Evolutionary conservation across 2,113 vertebrate species (phyloP), one percentile per base, ranked within the genome.

Genomic region (Pardalotus punctatus): DNA sequence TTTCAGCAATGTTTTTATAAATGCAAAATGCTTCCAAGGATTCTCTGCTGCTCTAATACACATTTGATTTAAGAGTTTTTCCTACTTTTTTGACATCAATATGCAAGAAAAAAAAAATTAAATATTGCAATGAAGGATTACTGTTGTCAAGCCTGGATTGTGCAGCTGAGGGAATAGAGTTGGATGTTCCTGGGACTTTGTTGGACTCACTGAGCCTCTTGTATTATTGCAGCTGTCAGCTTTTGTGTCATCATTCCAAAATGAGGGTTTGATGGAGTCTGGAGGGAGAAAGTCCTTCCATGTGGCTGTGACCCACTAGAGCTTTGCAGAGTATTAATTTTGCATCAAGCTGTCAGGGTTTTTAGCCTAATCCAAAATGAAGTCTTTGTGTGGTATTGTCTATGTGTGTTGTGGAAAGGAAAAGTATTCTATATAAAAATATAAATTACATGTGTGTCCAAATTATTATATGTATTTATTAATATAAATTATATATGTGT

Each of bases 181-280:
- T 89, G 65, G 36, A 5, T 69, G 25, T 91, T 86, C 73, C 86
- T 91, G 65, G 86, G 88, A 83, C 71, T 95, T 82, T 18, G 20
- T 12, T 92, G 72, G 51, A 50, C 40, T 94, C 86, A 50, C 73
- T 89, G 89, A 84, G 66, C 77, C 94, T 93, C 72, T 81, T 94
- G 69, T 81, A 29, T 95, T 84, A 83, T 77, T 94, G 94, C 94
- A 96, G 94, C 94, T 94, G 95, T 77, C 71, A 83, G 90, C 80
- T 84, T 94, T 74, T 53, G 81, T 94, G 89, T 89, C 91, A 81
- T 78, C 40, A 3, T 78, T 86, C 51, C 61, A 78, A 86, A 92
- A 70, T 6, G 69, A 90, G 86, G 43, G 23, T 91, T 87, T 93
- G 24, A 79, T 93, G 91, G 73, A 93, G 85, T 53, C 48, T 27